Evolutionary conservation across 1,140 invertebrate species (phyloP), one percentile per base, ranked within the genome.

Genomic region (Ruditapes philippinarum): DNA sequence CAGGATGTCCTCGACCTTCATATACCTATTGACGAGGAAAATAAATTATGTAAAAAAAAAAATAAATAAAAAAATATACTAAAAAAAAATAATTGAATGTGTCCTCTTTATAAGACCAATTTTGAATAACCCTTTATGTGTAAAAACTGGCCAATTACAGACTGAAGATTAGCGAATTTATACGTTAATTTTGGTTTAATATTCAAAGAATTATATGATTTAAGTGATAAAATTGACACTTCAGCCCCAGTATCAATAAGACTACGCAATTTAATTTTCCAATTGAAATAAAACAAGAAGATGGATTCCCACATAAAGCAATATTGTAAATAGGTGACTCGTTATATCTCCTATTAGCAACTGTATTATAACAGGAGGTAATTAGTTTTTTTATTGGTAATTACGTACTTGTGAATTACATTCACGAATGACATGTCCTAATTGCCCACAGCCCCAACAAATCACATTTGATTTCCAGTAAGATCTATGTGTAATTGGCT

Each of bases 211-310:
- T 81, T 31, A 81, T 51, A 81, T 22, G 42, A 22, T 60, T 36
- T 54, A 19, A 9, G 5, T 19, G 25, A 31, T 2, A 83, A 11
- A 28, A 83, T 31, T n/a, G 81, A 68, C 4, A 65, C 36, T 40
- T 70, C 57, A 3, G 57, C 62, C 5, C 62, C 62, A 12, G 57
- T 68, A 33, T 83, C 81, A 49, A 68, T 45, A 25, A 83, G 33
- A 40, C 5, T n/a, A 28, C 81, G 36, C 65, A 68, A 12, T 38
- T 7, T 68, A 22, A 36, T 28, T 60, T 81, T 5, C 33, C 54
- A 60, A 81, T 57, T 86, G 11, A 28, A 40, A 57, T 22, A 12
- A 42, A 49, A 49, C 22, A n/a, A n/a, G n/a, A n/a, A n/a, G n/a
- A n/a, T n/a, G n/a, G n/a, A n/a, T n/a, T n/a, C n/a, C n/a, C n/a